phyloP scores from a whole-genome alignment of 2,113 vertebrate genomes.

The Sardina pilchardus region DNA sequence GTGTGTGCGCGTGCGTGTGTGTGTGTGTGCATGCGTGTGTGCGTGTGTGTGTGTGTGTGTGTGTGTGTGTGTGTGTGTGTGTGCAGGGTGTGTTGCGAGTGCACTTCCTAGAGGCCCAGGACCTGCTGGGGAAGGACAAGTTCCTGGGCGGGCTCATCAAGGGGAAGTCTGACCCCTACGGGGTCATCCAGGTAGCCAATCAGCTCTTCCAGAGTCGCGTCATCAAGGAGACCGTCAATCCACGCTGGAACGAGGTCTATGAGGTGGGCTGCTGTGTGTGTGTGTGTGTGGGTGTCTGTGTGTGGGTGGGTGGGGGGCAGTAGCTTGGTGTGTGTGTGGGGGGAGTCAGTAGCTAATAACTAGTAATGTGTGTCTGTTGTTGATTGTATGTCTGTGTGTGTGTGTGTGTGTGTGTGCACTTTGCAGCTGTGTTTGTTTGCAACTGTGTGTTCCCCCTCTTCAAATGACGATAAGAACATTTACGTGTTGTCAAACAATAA shows the following conservation, averaged over 20 bases:
- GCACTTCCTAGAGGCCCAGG: constrained; percentile 92
- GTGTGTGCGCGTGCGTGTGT: too few species aligned
- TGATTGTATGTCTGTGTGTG: too few species aligned
- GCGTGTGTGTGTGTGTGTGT: neutral
- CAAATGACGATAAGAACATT: too few species aligned
- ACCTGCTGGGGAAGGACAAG: constrained; percentile 87
- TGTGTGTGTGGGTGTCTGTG: neutral
- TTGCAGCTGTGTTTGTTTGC: too few species aligned
- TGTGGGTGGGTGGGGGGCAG: neutral
- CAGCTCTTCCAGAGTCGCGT: constrained; percentile 89
- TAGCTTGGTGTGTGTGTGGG: too few species aligned
- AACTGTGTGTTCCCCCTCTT: too few species aligned
- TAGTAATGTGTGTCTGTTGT: too few species aligned
- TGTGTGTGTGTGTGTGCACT: too few species aligned
- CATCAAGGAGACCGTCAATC: constrained; percentile 86
- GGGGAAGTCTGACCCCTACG: constrained; percentile 96
- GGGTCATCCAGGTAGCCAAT: constrained; percentile 82
- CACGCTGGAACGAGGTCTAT: constrained; percentile 93
- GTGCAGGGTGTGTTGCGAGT: constrained; percentile 86
- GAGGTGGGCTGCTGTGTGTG: constrained; percentile 74
- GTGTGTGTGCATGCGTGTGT: neutral
- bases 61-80: neutral
- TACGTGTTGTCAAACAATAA: too few species aligned
- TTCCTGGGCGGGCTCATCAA: constrained; percentile 89
- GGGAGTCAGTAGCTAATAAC: too few species aligned